phyloP scores from a whole-genome alignment of 2,113 vertebrate genomes.

The Cavia porcellus region DNA sequence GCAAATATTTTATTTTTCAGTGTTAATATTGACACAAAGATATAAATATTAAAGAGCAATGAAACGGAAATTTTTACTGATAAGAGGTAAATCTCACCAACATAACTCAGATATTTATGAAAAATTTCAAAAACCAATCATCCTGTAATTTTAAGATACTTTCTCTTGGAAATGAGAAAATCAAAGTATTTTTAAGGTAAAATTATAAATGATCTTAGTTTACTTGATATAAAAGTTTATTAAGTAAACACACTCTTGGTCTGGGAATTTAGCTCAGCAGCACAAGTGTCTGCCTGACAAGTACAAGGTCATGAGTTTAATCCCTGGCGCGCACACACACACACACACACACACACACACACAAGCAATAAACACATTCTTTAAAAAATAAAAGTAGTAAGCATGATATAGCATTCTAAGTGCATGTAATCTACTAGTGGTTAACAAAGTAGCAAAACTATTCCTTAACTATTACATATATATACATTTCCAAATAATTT shows the following conservation, averaged over 20 bases:
- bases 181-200: conserved; percentile 30
- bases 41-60: background rate
- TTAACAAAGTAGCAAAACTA: conserved; percentile 33
- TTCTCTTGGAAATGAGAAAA: conserved; percentile 14
- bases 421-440: background rate
- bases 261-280: too few species aligned
- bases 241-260: background rate
- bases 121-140: conserved; percentile 4
- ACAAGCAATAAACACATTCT: background rate
- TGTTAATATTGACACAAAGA: background rate
- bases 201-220: background rate
- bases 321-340: too few species aligned
- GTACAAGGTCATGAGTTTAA: too few species aligned
- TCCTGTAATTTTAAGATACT: conserved; percentile 3
- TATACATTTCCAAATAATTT: background rate
- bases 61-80: conserved; percentile 9
- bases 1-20: conserved; percentile 54
- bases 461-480: conserved; percentile 25
- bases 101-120: conserved; percentile 24
- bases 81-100: background rate
- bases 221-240: conserved; percentile 31
- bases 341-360: too few species aligned
- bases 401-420: background rate
- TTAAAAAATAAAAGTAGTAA: background rate
- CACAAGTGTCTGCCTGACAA: too few species aligned